Percentiles rank a stretch among this genome's conserved stretches.
Conservation (phyloP, 2,888 invertebrate species). For the Pristionchus exspectatus region DNA sequence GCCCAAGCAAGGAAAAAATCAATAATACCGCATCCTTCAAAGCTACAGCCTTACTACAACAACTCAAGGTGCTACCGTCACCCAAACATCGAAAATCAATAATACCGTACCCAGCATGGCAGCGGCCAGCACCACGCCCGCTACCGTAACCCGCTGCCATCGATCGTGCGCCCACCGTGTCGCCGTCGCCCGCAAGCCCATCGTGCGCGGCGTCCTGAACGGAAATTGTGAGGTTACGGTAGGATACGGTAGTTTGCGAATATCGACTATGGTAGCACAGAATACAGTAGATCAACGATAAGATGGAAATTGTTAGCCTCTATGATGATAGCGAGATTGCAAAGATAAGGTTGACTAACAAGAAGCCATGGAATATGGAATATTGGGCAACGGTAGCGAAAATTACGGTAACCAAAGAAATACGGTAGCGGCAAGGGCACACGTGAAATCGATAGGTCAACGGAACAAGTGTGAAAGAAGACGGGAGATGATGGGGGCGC, state of each 20-base stretch:
- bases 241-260: neutral
- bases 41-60: too few species aligned
- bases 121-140: constrained; percentile 10
- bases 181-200: neutral
- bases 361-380: too few species aligned
- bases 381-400: too few species aligned
- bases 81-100: neutral
- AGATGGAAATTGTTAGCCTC: too few species aligned
- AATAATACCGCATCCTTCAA: neutral
- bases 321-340: neutral
- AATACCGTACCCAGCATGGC: constrained; percentile 35
- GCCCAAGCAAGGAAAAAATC: neutral
- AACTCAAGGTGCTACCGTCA: neutral
- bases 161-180: constrained; percentile 11
- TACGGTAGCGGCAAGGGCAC: neutral
- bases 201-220: neutral
- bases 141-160: constrained; percentile 39
- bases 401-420: neutral
- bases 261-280: neutral
- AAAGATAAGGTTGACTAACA: neutral
- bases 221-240: neutral
- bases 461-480: neutral
- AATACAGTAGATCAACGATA: too few species aligned
- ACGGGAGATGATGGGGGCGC: neutral
- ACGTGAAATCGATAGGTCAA: neutral